A percentile compares a stretch with the other conserved stretches of the same genome.
phyloP scores from a whole-genome alignment of 2,797 vertebrate genomes.

The Cottoperca gobio region DNA sequence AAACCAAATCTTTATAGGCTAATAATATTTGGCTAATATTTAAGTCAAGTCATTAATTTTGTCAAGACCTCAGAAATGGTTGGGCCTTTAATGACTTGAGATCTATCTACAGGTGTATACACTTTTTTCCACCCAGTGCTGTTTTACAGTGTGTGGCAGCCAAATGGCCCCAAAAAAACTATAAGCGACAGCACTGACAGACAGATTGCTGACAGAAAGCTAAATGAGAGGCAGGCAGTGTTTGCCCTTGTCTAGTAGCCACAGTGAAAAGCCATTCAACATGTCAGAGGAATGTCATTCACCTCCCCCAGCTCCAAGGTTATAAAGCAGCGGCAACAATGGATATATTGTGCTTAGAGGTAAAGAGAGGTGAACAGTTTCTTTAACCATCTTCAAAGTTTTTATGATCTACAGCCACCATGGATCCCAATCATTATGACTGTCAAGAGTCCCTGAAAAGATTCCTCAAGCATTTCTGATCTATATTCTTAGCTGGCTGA shows the following conservation, averaged over 20 bases:
- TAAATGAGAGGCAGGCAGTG: constrained; percentile 48
- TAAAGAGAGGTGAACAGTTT: constrained; percentile 60
- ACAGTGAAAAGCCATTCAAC: constrained; percentile 61
- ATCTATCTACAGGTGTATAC: not conserved
- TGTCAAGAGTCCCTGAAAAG: constrained; percentile 5
- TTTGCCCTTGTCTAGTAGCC: constrained; percentile 60
- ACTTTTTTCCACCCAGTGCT: not conserved
- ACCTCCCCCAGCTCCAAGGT: constrained; percentile 58
- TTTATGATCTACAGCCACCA: constrained; percentile 33
- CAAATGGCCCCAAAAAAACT: constrained; percentile 17
- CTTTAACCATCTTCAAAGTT: constrained; percentile 44
- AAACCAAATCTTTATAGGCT: not conserved
- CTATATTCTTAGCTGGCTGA: not conserved
- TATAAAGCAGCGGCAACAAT: constrained; percentile 69
- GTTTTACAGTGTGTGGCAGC: too few relatives aligned
- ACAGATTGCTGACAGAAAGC: constrained; percentile 48
- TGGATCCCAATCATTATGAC: constrained; percentile 20
- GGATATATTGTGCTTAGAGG: constrained; percentile 63
- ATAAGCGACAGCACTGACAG: constrained; percentile 40
- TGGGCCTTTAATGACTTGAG: not conserved
- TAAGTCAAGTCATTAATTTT: not conserved
- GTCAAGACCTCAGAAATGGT: not conserved
- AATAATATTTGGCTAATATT: too few relatives aligned
- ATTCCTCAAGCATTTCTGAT: too few relatives aligned
- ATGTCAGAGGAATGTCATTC: constrained; percentile 75